Percentiles rank a stretch among this genome's conserved stretches.
These are phyloP conservation scores for Mamestra configurata DNA, from an alignment of 1,140 invertebrate genomes.

Conservation along the genomic window DNA sequence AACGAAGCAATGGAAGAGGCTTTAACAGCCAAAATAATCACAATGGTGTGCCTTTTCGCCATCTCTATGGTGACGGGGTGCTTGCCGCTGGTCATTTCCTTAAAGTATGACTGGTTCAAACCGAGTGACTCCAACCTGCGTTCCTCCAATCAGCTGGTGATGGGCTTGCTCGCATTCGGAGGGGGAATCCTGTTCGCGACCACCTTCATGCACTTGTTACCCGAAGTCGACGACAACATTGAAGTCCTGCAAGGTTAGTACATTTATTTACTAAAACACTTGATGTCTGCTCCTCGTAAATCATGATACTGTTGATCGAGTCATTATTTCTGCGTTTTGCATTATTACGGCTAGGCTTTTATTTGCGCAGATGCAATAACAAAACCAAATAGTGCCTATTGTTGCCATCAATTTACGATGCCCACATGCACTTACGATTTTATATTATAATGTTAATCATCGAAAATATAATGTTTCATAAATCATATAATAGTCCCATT, in stretches of 20 bases:
- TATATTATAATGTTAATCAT: neutral
- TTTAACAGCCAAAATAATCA: constrained; percentile 90
- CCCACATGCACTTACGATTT: neutral
- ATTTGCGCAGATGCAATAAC: neutral
- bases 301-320: neutral
- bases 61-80: constrained; percentile 91
- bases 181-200: constrained; percentile 97
- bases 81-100: constrained; percentile 90
- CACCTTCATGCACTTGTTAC: constrained; percentile 96
- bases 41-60: constrained; percentile 91
- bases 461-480: neutral
- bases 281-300: neutral
- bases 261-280: neutral
- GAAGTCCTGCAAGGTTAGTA: constrained; percentile 87
- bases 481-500: neutral
- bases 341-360: neutral
- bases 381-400: neutral
- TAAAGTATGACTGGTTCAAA: constrained; percentile 89
- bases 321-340: neutral
- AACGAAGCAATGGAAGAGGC: constrained; percentile 60
- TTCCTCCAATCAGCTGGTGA: constrained; percentile 77
- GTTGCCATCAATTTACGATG: neutral
- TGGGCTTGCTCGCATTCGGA: constrained; percentile 93
- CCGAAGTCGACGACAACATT: constrained; percentile 94
- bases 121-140: constrained; percentile 81